Conservation (phyloP, 2,797 vertebrate species). For the Prionace glauca region DNA sequence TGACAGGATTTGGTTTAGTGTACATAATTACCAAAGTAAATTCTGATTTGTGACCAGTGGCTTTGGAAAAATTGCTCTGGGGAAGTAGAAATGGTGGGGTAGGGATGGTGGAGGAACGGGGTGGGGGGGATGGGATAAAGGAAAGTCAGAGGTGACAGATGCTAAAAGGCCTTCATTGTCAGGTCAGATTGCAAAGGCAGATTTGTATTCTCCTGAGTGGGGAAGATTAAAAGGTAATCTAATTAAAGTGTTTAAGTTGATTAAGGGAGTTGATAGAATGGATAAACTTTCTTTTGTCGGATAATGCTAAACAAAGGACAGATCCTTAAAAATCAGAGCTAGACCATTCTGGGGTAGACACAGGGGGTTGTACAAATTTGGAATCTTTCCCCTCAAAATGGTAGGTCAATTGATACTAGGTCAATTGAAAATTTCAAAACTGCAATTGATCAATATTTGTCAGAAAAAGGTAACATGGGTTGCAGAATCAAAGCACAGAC, state of each 20-base stretch:
- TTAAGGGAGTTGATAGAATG: not conserved
- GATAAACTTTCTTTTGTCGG: not conserved
- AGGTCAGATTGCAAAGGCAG: not conserved
- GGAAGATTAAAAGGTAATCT: not conserved
- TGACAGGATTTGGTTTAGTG: no score
- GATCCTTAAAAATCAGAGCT: not conserved
- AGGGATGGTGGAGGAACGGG: no score
- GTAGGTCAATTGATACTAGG: not conserved
- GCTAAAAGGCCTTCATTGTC: not conserved
- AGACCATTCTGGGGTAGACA: not conserved
- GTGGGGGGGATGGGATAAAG: not conserved
- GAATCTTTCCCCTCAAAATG: not conserved
- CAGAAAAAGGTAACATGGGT: not conserved
- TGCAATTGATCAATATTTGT: not conserved
- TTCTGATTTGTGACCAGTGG: not conserved
- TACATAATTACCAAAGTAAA: not conserved
- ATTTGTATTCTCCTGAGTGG: not conserved
- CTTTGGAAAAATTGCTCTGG: not conserved
- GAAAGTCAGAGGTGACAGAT: not conserved
- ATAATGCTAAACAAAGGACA: not conserved
- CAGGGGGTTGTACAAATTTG: not conserved
- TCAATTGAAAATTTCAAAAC: not conserved
- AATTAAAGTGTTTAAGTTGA: not conserved
- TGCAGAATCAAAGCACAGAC: not conserved
- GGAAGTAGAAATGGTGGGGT: not conserved